A percentile compares a stretch with the other conserved stretches of the same genome.
These are phyloP conservation scores for Brienomyrus brachyistius DNA, from an alignment of 2,113 vertebrate species.

Conservation along the genomic window DNA sequence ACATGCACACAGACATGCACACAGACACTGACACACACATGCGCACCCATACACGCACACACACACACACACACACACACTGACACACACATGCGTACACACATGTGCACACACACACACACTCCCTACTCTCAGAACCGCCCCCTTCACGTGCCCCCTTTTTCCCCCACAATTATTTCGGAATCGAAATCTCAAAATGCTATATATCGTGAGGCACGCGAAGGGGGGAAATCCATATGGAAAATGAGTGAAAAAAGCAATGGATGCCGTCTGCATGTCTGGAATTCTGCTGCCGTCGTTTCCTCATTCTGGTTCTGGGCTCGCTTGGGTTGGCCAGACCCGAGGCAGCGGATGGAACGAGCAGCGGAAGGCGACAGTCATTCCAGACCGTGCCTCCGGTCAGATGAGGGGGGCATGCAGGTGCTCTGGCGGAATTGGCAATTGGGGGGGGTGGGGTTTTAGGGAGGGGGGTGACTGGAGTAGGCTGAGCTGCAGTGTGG, in stretches of 20 bases:
- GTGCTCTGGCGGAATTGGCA: conserved; percentile 40
- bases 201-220: neutral
- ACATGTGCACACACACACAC: neutral
- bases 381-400: neutral
- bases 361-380: accelerated
- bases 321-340: neutral
- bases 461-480: conserved; percentile 9
- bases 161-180: conserved; percentile 26
- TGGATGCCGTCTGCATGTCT: conserved; percentile 29
- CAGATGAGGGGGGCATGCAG: conserved; percentile 42
- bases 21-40: neutral
- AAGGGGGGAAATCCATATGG: neutral
- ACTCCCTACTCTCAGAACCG: conserved; percentile 40
- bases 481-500: conserved; percentile 31
- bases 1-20: neutral
- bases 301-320: neutral
- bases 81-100: neutral
- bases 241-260: conserved; percentile 26
- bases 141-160: conserved; percentile 41
- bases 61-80: neutral
- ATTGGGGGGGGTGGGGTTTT: neutral
- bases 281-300: neutral
- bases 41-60: no score
- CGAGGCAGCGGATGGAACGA: neutral
- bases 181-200: neutral